phyloP scores from a whole-genome alignment of 2,113 vertebrate genomes.

The Laticauda colubrina region DNA sequence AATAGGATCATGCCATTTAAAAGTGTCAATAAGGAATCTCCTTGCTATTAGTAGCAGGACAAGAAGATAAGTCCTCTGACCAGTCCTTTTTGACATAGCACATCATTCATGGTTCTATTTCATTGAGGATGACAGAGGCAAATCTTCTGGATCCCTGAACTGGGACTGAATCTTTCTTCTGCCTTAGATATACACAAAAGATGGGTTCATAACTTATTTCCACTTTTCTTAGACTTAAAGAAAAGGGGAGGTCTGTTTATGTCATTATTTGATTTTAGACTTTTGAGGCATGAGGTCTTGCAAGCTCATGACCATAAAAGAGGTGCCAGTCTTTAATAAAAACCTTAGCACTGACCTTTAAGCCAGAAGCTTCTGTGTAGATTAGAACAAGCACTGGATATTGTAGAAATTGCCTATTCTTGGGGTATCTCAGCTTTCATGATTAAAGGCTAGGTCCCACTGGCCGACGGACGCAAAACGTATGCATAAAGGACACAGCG shows the following conservation, averaged over 20 bases:
- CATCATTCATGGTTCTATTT: background rate
- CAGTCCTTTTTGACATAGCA: background rate
- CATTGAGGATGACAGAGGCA: background rate
- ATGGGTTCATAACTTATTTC: background rate
- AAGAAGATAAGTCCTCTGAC: background rate
- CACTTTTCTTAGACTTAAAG: background rate
- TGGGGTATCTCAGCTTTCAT: background rate
- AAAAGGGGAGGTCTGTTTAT: background rate
- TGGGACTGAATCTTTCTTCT: background rate
- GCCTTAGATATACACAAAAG: background rate
- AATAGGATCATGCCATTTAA: background rate
- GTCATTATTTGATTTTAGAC: background rate
- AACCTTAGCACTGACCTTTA: too few species aligned
- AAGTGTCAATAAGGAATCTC: background rate
- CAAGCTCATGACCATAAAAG: too few species aligned
- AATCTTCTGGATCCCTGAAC: background rate
- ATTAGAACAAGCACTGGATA: background rate
- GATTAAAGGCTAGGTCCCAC: too few species aligned
- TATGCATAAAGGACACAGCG: too few species aligned
- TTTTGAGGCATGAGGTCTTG: too few species aligned
- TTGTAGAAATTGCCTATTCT: background rate
- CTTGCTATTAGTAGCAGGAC: background rate
- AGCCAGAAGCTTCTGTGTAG: background rate
- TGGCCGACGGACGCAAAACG: too few species aligned
- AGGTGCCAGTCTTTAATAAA: too few species aligned